These are phyloP conservation scores for Takifugu ocellatus DNA, from an alignment of 2,797 vertebrate species.

Conservation along the genomic window DNA sequence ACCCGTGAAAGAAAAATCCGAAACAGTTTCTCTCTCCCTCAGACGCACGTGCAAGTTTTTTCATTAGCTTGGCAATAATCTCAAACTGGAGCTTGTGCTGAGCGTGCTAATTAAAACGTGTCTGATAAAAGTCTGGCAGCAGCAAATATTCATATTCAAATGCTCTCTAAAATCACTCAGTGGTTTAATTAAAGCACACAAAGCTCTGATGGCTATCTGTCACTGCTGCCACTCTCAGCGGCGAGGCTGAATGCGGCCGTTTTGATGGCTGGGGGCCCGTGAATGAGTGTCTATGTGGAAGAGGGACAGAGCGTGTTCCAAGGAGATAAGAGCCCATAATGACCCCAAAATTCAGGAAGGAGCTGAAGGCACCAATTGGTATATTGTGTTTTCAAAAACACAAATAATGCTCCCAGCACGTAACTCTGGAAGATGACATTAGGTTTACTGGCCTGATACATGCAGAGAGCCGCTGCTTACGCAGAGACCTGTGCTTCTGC, in stretches of 20 bases:
- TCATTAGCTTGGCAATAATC: slow-evolving; percentile 48
- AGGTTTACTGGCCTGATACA: not conserved
- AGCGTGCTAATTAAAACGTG: slow-evolving; percentile 74
- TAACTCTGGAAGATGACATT: not conserved
- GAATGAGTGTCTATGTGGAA: slow-evolving; percentile 18
- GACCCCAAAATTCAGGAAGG: slow-evolving; percentile 13
- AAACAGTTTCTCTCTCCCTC: not conserved
- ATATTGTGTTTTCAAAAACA: not conserved
- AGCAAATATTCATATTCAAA: slow-evolving; percentile 77
- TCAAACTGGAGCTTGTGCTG: slow-evolving; percentile 48
- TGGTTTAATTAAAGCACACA: slow-evolving; percentile 76
- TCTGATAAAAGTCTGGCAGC: slow-evolving; percentile 63
- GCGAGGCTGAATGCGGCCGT: slow-evolving; percentile 53
- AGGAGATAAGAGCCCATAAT: slow-evolving; percentile 54
- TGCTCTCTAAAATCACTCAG: slow-evolving; percentile 52
- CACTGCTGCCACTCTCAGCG: slow-evolving; percentile 51
- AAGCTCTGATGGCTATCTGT: slow-evolving; percentile 78
- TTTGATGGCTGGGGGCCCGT: slow-evolving; percentile 39
- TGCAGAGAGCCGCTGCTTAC: slow-evolving; percentile 19
- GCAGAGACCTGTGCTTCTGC: slow-evolving; percentile 22
- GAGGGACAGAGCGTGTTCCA: slow-evolving; percentile 39
- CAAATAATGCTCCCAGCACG: not conserved
- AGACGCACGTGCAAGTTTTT: slow-evolving; percentile 36
- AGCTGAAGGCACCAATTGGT: slow-evolving; percentile 4
- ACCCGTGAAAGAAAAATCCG: not conserved